These are phyloP conservation scores for Spea hammondii DNA, from an alignment of 2,797 vertebrate species.

Conservation along the genomic window DNA sequence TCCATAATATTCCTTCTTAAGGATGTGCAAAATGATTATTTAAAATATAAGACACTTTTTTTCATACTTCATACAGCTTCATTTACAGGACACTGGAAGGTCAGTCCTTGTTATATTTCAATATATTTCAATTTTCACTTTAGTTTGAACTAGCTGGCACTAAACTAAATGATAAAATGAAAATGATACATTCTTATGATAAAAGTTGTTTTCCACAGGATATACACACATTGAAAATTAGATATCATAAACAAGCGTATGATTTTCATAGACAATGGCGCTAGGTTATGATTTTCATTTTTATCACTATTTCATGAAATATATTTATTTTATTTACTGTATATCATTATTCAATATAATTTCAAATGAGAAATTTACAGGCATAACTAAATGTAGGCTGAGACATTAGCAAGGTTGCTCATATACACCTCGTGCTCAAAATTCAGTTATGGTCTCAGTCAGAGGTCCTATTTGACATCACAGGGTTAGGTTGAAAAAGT, in stretches of 20 bases:
- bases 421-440: not conserved
- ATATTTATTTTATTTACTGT: not conserved
- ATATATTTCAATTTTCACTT: constrained; percentile 6
- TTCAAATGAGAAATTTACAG: not conserved
- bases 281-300: not conserved
- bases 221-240: not conserved
- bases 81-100: constrained; percentile 12
- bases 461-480: not conserved
- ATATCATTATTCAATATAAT: not conserved
- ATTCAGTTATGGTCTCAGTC: not conserved
- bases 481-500: too few species aligned
- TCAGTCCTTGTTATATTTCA: constrained; percentile 16
- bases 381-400: not conserved
- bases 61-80: not conserved
- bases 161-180: not conserved
- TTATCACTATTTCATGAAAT: not conserved
- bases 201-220: not conserved
- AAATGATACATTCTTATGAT: constrained; percentile 2
- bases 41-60: not conserved
- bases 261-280: not conserved
- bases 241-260: not conserved
- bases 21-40: not conserved
- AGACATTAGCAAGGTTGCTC: not conserved
- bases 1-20: not conserved
- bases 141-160: not conserved